Conservation (phyloP, 2,888 invertebrate species). For the Horisme vitalbata region DNA sequence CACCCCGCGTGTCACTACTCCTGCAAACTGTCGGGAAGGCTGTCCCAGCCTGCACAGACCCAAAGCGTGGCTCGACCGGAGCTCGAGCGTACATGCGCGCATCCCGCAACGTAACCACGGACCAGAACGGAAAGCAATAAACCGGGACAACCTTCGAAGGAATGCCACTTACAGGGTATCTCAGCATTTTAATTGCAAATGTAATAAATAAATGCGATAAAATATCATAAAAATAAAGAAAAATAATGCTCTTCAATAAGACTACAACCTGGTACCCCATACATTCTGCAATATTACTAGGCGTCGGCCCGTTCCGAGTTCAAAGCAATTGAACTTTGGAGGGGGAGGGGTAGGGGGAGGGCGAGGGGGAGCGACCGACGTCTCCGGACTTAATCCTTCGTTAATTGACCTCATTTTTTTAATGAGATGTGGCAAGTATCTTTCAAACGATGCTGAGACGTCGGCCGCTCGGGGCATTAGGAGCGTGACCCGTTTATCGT, state of each 20-base stretch:
- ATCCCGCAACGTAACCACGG: constrained; percentile 59
- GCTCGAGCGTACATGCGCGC: constrained; percentile 69
- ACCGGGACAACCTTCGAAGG: constrained; percentile 84
- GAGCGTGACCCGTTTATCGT: constrained; percentile 46
- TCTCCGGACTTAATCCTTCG: constrained; percentile 71
- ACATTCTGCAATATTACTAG: constrained; percentile 74
- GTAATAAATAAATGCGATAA: constrained; percentile 80
- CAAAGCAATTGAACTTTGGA: constrained; percentile 72
- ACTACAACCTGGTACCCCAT: constrained; percentile 81
- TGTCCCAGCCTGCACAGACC: constrained; percentile 72
- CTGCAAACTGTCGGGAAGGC: constrained; percentile 67
- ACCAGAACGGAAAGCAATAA: constrained; percentile 81
- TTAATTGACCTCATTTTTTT: constrained; percentile 77
- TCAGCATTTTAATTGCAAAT: constrained; percentile 65
- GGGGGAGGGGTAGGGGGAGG: constrained; percentile 38
- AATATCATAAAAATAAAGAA: constrained; percentile 71
- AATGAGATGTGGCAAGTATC: constrained; percentile 56
- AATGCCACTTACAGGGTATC: constrained; percentile 74
- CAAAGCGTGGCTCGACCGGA: constrained; percentile 49
- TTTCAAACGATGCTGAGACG: constrained; percentile 54
- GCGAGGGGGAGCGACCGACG: constrained; percentile 65
- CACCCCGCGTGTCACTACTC: constrained; percentile 56
- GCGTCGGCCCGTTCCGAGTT: constrained; percentile 64
- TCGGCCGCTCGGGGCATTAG: constrained; percentile 54
- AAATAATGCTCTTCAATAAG: constrained; percentile 65